Evolutionary conservation across 2,113 vertebrate species (phyloP), one percentile per base, ranked within the genome.

Genomic region (Actinemys pallida): DNA sequence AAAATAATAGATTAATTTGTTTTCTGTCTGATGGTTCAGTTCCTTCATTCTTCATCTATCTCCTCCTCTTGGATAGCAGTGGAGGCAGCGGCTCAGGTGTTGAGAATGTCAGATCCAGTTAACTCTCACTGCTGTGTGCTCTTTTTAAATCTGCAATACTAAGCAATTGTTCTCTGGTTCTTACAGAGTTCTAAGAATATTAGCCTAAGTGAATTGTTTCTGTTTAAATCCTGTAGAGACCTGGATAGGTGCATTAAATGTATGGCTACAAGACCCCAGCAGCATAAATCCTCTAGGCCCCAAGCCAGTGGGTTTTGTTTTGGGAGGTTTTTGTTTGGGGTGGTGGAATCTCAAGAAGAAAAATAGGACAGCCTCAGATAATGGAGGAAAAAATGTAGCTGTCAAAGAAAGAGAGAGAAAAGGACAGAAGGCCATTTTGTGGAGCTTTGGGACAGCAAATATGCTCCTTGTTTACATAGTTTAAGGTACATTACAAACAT

Each of bases 141-240:
- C 5, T 31, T 56, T 35, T 47, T 83, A 56, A 76, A 42, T 62
- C 6, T 45, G 11, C 72, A 76, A 31, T n/a, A 56, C 35, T 83
- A 87, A 24, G 50, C 49, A 88, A 29, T 13, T 86, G 2, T 39
- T 83, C 39, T 56, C 52, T 31, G 39, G 35, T 39, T 5, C 10
- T 0, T 19, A 7, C 8, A 81, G 59, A 39, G 75, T 17, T 29
- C 14, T 0, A 0, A 49, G 56, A 4, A 42, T 79, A 8, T 10
- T 79, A 84, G 76, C 9, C 45, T 53, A 50, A 80, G 56, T 5
- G 3, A 0, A 0, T 82, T 84, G 53, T 76, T 88, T 81, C n/a
- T 75, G 31, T n/a, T 3, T 14, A n/a, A 78, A 47, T 14, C 50
- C 42, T 57, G 1, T 31, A 75, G 53, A 88, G 53, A 11, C 49